A percentile compares a stretch with the other conserved stretches of the same genome.
Evolutionary conservation across 2,888 invertebrate species (phyloP).

Genomic region (Rhagonycha lutea): DNA sequence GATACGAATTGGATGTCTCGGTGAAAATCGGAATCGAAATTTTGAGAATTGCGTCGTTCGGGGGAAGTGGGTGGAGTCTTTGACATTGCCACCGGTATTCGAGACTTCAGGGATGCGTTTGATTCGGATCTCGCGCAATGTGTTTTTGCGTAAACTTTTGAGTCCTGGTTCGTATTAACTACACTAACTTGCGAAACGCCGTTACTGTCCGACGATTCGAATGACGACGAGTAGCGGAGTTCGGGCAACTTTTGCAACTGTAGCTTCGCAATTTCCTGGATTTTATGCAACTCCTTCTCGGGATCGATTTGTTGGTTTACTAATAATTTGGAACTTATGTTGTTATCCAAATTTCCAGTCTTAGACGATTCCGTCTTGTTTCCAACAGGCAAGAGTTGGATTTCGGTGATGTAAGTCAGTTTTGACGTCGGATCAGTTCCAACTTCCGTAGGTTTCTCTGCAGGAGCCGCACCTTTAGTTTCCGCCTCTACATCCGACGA

Average conservation of each 20-base stretch:
- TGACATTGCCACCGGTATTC: slow-evolving; percentile 51
- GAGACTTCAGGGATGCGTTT: slow-evolving; percentile 3
- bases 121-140: neutral
- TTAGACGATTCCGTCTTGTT: slow-evolving; percentile 56
- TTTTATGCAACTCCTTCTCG: slow-evolving; percentile 50
- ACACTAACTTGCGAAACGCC: slow-evolving; percentile 62
- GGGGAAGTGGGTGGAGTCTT: slow-evolving; percentile 51
- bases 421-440: neutral
- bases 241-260: slow-evolving; percentile 56
- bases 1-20: slow-evolving; percentile 52
- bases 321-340: slow-evolving; percentile 40
- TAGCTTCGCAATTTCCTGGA: slow-evolving; percentile 53
- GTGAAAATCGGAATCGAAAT: slow-evolving; percentile 48
- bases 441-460: slow-evolving; percentile 36
- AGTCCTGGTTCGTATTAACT: slow-evolving; percentile 56
- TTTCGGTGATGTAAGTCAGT: slow-evolving; percentile 31
- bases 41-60: slow-evolving; percentile 61
- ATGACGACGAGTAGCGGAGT: slow-evolving; percentile 67
- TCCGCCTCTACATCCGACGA: slow-evolving; percentile 49
- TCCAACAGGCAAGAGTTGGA: slow-evolving; percentile 59
- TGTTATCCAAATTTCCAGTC: slow-evolving; percentile 52
- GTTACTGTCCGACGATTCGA: slow-evolving; percentile 59
- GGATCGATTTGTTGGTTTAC: slow-evolving; percentile 41
- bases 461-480: slow-evolving; percentile 26
- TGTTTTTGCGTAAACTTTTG: slow-evolving; percentile 28